Conservation (phyloP, 2,113 vertebrate genomes). For the Rousettus leschenaultii region DNA sequence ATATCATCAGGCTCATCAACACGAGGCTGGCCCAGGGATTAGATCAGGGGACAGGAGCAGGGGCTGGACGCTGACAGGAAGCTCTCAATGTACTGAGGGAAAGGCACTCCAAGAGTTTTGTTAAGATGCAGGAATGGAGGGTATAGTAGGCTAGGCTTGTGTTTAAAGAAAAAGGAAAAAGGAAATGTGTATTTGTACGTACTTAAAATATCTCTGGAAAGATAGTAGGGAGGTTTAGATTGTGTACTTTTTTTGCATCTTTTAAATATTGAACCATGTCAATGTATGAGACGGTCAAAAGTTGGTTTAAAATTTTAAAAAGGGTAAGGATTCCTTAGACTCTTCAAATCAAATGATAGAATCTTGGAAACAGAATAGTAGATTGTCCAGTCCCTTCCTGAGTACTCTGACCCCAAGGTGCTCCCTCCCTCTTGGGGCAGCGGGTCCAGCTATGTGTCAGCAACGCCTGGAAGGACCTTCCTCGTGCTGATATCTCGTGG, state of each 20-base stretch:
- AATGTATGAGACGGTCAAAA: neutral
- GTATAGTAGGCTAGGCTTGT: neutral
- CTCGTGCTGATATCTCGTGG: neutral
- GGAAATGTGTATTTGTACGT: neutral
- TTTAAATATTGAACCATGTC: neutral
- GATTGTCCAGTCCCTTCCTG: neutral
- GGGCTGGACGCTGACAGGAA: rapidly evolving
- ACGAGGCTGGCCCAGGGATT: neutral
- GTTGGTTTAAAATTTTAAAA: neutral
- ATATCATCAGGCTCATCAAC: too few species aligned
- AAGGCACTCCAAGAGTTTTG: neutral
- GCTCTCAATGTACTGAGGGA: neutral
- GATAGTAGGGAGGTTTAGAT: neutral
- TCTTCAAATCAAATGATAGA: neutral
- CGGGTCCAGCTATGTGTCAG: neutral
- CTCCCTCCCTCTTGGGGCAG: neutral
- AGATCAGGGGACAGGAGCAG: neutral
- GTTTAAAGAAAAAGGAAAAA: neutral
- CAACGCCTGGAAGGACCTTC: neutral
- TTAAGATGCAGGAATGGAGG: neutral
- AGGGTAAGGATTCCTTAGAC: neutral
- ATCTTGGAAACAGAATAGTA: neutral
- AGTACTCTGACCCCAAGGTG: neutral
- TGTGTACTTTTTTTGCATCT: neutral
- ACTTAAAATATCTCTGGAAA: neutral